Percentiles rank a stretch among this genome's conserved stretches.
Conservation (phyloP, 2,113 vertebrate species). For the Bungarus multicinctus region DNA sequence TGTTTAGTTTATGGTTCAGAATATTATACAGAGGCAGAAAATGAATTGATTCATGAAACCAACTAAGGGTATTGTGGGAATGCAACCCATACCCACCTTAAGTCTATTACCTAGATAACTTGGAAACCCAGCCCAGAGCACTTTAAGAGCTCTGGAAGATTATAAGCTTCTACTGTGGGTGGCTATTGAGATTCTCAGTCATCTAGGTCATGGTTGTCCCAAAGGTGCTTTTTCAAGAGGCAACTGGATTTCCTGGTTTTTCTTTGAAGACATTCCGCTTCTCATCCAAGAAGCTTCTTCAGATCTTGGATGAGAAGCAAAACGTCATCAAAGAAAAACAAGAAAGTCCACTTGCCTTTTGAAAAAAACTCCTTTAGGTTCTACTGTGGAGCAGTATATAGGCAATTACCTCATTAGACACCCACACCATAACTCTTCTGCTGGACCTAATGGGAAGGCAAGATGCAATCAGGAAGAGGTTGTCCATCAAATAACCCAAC, state of each 20-base stretch:
- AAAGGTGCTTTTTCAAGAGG: no score
- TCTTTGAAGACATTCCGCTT: no score
- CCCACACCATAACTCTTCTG: background rate
- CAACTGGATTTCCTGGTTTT: no score
- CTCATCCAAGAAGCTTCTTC: no score
- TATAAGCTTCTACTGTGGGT: background rate
- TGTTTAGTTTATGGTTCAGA: background rate
- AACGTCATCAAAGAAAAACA: no score
- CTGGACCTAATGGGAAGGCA: background rate
- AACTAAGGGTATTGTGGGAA: background rate
- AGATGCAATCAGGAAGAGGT: background rate
- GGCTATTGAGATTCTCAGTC: no score
- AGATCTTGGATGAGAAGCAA: no score
- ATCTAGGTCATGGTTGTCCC: no score
- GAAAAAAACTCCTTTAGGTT: no score
- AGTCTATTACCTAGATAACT: background rate
- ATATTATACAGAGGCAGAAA: background rate
- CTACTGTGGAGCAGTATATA: background rate
- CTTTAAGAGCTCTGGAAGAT: background rate
- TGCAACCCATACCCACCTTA: background rate
- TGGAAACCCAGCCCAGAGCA: background rate
- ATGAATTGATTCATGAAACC: background rate
- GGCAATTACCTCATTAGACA: background rate
- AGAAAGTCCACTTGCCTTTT: no score
- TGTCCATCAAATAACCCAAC: background rate